Evolutionary conservation across 2,888 invertebrate species (phyloP).

Genomic region (Marasmarcha lunaedactyla): DNA sequence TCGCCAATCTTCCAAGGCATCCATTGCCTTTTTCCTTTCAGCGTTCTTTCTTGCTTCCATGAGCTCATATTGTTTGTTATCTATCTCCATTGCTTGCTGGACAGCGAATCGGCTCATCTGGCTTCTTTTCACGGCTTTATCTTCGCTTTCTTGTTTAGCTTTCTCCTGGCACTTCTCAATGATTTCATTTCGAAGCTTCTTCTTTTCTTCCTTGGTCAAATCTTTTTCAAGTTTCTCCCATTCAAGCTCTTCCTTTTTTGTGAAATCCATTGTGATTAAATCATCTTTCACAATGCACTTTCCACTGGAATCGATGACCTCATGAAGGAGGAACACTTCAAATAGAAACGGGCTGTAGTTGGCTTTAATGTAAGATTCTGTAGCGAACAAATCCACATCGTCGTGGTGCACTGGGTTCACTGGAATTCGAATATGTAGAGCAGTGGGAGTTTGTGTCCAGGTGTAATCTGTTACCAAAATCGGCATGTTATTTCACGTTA

Average conservation of each 20-base stretch:
- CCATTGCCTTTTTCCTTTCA: slow-evolving; percentile 74
- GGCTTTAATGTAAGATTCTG: slow-evolving; percentile 78
- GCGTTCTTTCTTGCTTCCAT: slow-evolving; percentile 74
- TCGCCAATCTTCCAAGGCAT: slow-evolving; percentile 74
- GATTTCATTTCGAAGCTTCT: slow-evolving; percentile 65
- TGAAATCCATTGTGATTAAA: slow-evolving; percentile 74
- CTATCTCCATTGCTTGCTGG: slow-evolving; percentile 59
- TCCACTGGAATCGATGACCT: slow-evolving; percentile 73
- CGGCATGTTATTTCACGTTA: slow-evolving; percentile 69
- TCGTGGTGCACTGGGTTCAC: slow-evolving; percentile 72
- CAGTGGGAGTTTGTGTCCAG: slow-evolving; percentile 78
- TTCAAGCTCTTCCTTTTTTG: slow-evolving; percentile 63
- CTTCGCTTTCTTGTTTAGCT: slow-evolving; percentile 65
- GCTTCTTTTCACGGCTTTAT: slow-evolving; percentile 57
- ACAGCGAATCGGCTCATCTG: slow-evolving; percentile 68
- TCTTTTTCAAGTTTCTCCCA: slow-evolving; percentile 73
- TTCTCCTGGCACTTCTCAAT: slow-evolving; percentile 67
- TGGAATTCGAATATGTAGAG: slow-evolving; percentile 74
- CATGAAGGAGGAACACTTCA: slow-evolving; percentile 76
- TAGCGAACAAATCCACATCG: slow-evolving; percentile 77
- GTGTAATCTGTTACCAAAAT: slow-evolving; percentile 79
- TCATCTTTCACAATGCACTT: slow-evolving; percentile 74
- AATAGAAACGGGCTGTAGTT: slow-evolving; percentile 80
- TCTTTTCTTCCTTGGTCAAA: slow-evolving; percentile 68
- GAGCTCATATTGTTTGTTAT: slow-evolving; percentile 59